Conservation (phyloP, 2,113 vertebrate genomes). For the Amphiprion ocellaris region DNA sequence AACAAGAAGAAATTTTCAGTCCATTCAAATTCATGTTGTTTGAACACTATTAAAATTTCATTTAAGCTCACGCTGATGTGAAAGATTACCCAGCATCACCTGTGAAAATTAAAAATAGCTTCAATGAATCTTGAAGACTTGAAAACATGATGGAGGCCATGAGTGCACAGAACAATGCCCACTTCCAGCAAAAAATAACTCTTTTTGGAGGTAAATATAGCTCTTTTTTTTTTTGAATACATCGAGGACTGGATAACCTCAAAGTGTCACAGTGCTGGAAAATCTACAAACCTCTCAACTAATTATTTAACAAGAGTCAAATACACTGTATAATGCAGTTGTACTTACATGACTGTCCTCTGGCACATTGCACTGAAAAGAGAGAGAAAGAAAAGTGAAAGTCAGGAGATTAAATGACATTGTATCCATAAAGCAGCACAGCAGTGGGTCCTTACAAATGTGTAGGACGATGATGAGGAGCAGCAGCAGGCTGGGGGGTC, state of each 20-base stretch:
- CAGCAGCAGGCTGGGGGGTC: constrained; percentile 51
- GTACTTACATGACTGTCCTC: constrained; percentile 74
- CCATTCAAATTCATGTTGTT: constrained; percentile 2
- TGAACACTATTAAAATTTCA: background rate
- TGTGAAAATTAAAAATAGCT: constrained; percentile 46
- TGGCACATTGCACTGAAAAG: constrained; percentile 47
- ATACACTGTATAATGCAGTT: background rate
- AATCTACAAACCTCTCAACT: background rate
- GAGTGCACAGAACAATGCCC: constrained; percentile 19
- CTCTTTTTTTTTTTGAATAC: background rate
- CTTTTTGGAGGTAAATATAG: constrained; percentile 57
- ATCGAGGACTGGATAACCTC: constrained; percentile 15
- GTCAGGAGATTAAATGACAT: constrained; percentile 16
- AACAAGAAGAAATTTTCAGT: background rate
- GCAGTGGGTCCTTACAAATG: constrained; percentile 65
- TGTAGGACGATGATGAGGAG: constrained; percentile 44
- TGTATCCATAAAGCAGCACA: constrained; percentile 5
- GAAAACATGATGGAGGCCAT: constrained; percentile 36
- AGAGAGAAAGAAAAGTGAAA: constrained; percentile 24
- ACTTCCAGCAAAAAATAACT: constrained; percentile 36
- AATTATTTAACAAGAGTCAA: background rate
- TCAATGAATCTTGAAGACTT: constrained; percentile 34
- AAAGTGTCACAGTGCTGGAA: constrained; percentile 25
- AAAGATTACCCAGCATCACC: constrained; percentile 17
- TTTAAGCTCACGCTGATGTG: constrained; percentile 6